Evolutionary conservation across 2,113 vertebrate species (phyloP), one percentile per base, ranked within the genome.

Genomic region (Azemiops feae): DNA sequence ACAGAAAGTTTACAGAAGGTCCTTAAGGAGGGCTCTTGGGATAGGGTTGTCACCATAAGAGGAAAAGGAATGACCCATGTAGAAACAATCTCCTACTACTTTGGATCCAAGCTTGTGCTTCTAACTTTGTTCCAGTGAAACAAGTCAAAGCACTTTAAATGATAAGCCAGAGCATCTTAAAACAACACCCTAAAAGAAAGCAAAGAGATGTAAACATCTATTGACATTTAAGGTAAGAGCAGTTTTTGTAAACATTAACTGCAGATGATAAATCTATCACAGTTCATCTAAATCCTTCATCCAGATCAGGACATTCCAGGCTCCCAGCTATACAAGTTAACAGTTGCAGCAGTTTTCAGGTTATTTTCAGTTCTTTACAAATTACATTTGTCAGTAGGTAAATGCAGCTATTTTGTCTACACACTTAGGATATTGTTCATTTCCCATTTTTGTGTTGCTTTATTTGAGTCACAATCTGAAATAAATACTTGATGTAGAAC

Each of bases 361-460:
- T 96, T 92, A 93, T 97, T 96, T 94, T 97, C 95, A 97, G 98
- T 97, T 96, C 97, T 95, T 96, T 95, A 88, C 94, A 94, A 97
- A 96, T 96, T 92, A 92, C 25, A 94, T 2, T 55, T 88, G 92
- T 97, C 95, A 95, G 96, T 94, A 96, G 96, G 97, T 97, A 97
- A 97, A 91, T 94, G 98, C 43, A 93, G 96, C 92, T 87, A 74
- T 90, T 91, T 91, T 89, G 92, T 94, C 96, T 98, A 99, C 93
- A 99, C 98, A 58, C 98, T 99, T 87, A 99, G 97, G 12, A 99
- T 99, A 97, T 99, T 99, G 96, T 99, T 99, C 98, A 99, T 99
- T 97, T 99, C 99, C 99, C 99, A 99, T 94, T 98, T 99, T 95
- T 99, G 99, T 39, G 98, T 98, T 93, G 95, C 97, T 98, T 99